phyloP scores from a whole-genome alignment of 2,797 vertebrate genomes.

The Balearica regulorum region DNA sequence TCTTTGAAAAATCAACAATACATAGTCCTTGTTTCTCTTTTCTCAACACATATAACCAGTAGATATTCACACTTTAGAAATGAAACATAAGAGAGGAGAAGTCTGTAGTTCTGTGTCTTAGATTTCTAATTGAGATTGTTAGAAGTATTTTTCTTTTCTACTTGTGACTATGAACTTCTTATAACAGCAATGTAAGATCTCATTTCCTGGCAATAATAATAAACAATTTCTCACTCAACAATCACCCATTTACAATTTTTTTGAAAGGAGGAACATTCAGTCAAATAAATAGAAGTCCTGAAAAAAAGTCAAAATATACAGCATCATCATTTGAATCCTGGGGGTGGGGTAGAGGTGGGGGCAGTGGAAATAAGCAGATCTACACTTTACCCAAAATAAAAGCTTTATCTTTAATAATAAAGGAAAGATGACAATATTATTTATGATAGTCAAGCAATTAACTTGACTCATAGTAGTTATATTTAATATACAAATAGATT shows the following conservation, averaged over 20 bases:
- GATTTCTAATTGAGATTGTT: not conserved
- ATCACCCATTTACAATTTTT: not conserved
- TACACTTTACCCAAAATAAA: not conserved
- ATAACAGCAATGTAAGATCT: not conserved
- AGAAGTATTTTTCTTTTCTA: not conserved
- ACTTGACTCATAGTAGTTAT: not conserved
- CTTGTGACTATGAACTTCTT: not conserved
- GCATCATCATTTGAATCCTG: not conserved
- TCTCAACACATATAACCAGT: rapidly evolving
- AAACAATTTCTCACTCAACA: not conserved
- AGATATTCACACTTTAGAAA: not conserved
- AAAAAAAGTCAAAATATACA: not conserved
- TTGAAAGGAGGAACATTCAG: not conserved
- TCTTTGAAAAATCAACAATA: not conserved
- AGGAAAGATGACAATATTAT: not conserved
- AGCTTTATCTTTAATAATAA: not conserved
- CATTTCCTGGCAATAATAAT: not conserved
- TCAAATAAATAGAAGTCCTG: not conserved
- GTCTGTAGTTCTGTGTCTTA: rapidly evolving
- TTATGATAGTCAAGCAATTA: not conserved
- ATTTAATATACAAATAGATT: not conserved
- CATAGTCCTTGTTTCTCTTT: not conserved
- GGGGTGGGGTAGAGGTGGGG: too few species aligned
- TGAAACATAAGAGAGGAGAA: not conserved
- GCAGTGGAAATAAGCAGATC: not conserved